Evolutionary conservation across 2,888 invertebrate genomes (phyloP).

Genomic region (Lithophane socia): DNA sequence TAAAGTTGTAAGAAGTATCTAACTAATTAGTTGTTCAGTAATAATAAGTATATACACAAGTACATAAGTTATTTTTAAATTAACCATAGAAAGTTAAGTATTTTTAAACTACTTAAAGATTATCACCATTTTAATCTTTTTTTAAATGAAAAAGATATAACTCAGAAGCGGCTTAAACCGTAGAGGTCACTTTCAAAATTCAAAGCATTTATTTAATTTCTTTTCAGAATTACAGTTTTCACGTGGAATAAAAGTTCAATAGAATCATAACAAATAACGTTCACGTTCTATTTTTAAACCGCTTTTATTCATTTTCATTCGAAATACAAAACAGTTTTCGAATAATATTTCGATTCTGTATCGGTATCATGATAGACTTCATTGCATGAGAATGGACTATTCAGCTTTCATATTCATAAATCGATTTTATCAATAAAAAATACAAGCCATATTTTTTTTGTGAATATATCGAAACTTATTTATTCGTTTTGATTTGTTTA

Average conservation of each 20-base stretch:
- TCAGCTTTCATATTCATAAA: conserved; percentile 34
- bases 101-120: not conserved
- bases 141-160: not conserved
- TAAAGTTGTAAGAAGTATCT: no score
- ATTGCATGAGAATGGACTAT: conserved; percentile 53
- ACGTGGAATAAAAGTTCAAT: conserved; percentile 24
- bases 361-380: conserved; percentile 33
- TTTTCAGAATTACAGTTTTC: conserved; percentile 3
- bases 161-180: not conserved
- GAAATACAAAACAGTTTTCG: conserved; percentile 36
- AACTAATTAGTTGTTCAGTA: not conserved
- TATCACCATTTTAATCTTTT: not conserved
- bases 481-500: conserved; percentile 23
- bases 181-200: not conserved
- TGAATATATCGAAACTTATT: conserved; percentile 14
- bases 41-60: no score
- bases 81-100: not conserved
- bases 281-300: conserved; percentile 52
- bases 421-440: conserved; percentile 36
- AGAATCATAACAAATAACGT: conserved; percentile 32
- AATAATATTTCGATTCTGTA: conserved; percentile 42
- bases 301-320: conserved; percentile 43
- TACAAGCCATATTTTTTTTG: conserved; percentile 27
- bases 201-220: not conserved
- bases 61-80: not conserved